phyloP scores from a whole-genome alignment of 2,888 invertebrate species.

The Megastigmus dorsalis region DNA sequence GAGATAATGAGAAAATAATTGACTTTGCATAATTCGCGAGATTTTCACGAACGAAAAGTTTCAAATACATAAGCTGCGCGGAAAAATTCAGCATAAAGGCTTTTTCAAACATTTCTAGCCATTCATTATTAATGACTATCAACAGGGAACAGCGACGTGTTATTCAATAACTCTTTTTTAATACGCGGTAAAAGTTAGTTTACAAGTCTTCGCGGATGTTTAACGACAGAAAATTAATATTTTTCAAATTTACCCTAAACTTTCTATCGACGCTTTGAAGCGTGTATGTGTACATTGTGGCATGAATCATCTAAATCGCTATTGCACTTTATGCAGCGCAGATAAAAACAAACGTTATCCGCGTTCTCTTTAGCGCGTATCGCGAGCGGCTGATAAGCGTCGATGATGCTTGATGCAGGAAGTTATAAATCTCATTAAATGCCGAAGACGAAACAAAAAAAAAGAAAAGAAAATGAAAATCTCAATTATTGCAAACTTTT shows the following conservation, averaged over 20 bases:
- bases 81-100: neutral
- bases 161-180: neutral
- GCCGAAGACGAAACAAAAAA: no score
- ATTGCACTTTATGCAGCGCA: no score
- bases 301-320: constrained; percentile 2
- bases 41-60: neutral
- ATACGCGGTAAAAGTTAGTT: constrained; percentile 13
- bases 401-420: neutral
- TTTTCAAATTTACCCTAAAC: neutral
- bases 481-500: no score
- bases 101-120: neutral
- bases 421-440: constrained; percentile 3
- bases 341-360: neutral
- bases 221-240: neutral
- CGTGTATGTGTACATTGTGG: neutral
- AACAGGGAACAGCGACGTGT: neutral
- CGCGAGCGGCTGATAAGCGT: constrained; percentile 5
- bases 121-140: constrained; percentile 5
- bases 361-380: neutral
- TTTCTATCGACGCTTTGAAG: neutral
- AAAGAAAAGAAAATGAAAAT: neutral
- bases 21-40: constrained; percentile 42
- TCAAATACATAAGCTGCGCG: neutral
- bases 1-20: constrained; percentile 51
- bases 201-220: neutral